Percentiles rank a stretch among this genome's conserved stretches.
These are phyloP conservation scores for Emmelina monodactyla DNA, from an alignment of 2,888 invertebrate species.

Conservation along the genomic window DNA sequence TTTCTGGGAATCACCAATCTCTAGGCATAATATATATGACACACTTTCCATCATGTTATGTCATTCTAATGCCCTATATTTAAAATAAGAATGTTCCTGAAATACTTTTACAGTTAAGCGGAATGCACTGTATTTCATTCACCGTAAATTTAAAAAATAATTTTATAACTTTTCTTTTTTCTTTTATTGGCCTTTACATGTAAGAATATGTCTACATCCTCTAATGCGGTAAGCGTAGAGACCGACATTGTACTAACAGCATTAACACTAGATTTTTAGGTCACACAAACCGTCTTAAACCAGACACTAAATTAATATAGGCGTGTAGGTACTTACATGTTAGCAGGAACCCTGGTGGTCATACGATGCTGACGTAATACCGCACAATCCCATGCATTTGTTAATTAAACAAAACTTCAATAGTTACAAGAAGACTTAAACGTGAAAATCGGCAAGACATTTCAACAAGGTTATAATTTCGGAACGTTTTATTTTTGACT, in stretches of 20 bases:
- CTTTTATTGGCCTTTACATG: neutral
- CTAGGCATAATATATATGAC: slow-evolving; percentile 18
- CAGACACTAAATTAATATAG: slow-evolving; percentile 21
- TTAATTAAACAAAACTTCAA: slow-evolving; percentile 5
- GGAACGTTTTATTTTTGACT: slow-evolving; percentile 6
- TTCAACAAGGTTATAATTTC: slow-evolving; percentile 7
- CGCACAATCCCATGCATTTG: slow-evolving; percentile 8
- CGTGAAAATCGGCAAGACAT: slow-evolving; percentile 2
- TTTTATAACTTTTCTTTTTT: neutral
- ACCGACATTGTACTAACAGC: slow-evolving; percentile 30
- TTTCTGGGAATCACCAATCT: slow-evolving; percentile 33
- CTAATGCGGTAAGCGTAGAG: neutral
- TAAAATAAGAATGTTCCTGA: slow-evolving; percentile 11
- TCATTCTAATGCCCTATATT: slow-evolving; percentile 21
- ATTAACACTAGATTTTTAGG: slow-evolving; percentile 45
- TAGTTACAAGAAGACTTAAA: slow-evolving; percentile 5
- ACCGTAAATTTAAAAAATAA: neutral
- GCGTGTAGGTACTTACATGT: slow-evolving; percentile 20
- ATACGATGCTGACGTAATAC: slow-evolving; percentile 3
- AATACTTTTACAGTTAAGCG: neutral
- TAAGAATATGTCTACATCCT: slow-evolving; percentile 1
- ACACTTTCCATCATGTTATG: slow-evolving; percentile 23
- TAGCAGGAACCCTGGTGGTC: slow-evolving; percentile 7
- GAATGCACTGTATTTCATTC: neutral
- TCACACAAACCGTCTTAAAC: slow-evolving; percentile 28